A percentile compares a stretch with the other conserved stretches of the same genome.
These are phyloP conservation scores for Hephaestus fuliginosus DNA, from an alignment of 2,797 vertebrate genomes.

Conservation along the genomic window DNA sequence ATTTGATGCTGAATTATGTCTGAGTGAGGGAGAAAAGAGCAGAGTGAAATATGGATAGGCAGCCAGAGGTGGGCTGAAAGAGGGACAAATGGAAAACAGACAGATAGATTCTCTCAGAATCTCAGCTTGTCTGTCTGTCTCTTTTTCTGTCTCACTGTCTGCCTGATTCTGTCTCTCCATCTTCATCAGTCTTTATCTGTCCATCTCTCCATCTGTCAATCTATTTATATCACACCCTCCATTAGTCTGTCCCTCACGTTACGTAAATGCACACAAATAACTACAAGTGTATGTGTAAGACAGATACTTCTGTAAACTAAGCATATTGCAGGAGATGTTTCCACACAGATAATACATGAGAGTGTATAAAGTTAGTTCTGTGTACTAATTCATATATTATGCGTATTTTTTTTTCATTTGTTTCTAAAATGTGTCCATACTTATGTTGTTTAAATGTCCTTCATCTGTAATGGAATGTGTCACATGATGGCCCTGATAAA, in stretches of 20 bases:
- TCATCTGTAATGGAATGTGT: too few species aligned
- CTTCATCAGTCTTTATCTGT: background rate
- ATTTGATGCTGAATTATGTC: slow-evolving; percentile 62
- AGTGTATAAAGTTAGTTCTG: too few species aligned
- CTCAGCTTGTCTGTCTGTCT: slow-evolving; percentile 1
- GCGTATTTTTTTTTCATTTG: too few species aligned
- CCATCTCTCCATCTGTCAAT: slow-evolving; percentile 50
- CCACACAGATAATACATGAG: background rate
- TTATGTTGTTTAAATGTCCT: too few species aligned
- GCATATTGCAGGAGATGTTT: background rate
- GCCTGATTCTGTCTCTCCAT: slow-evolving; percentile 53
- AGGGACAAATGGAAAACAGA: slow-evolving; percentile 43
- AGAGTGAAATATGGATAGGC: slow-evolving; percentile 56
- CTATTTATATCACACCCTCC: slow-evolving; percentile 56
- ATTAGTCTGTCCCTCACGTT: slow-evolving; percentile 40
- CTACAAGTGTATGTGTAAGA: background rate
- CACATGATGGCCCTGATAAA: too few species aligned
- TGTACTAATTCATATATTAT: too few species aligned
- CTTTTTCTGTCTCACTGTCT: slow-evolving; percentile 35
- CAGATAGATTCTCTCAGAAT: slow-evolving; percentile 23
- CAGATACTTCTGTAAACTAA: background rate
- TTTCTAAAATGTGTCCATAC: too few species aligned
- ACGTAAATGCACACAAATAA: slow-evolving; percentile 6
- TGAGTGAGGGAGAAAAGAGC: slow-evolving; percentile 45
- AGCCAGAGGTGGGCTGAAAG: slow-evolving; percentile 34